Base-by-base conservation (phyloP, 2,113 vertebrate species). In the Carassius carassius region DNA sequence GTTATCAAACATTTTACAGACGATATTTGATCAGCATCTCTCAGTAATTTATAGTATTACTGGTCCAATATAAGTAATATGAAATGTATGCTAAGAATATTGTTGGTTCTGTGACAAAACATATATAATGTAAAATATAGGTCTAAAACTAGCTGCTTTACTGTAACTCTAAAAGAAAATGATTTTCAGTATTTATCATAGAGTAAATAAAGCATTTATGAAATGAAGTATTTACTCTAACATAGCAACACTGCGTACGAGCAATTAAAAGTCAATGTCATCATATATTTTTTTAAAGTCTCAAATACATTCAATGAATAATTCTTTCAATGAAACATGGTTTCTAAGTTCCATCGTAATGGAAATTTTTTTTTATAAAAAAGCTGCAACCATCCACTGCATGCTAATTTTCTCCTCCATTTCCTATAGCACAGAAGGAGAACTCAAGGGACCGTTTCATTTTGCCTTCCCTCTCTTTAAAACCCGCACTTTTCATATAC, bases 271-370 rank as follows among this genome's bases (percentile, higher is more conserved):
- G 49, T 19, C 47, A 32, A 10, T 76, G 16, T 60, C 35, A 41
- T 62, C n/a, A 44, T 78, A 35, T 58, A 5, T 29, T 29, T 9
- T 11, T 47, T 47, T 47, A 0, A 47, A 47, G 44, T 12, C 44
- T 11, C 14, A 14, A 62, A 60, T 13, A 62, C 32, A 62, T 62
- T 79, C 25, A 44, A n/a, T n/a, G n/a, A n/a, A n/a, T n/a, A n/a
- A n/a, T n/a, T 79, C n/a, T 79, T 79, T 62, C 12, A 29, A 60
- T 78, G 29, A n/a, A 78, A 37, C 17, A 13, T 54, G 73, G 73
- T 23, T 77, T 32, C 11, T 78, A 37, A 14, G 0, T 44, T 35
- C 13, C 35, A 62, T 41, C 21, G 56, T n/a, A 11, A 37, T 60
- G 23, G 11, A 56, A 54, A 51, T n/a, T n/a, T n/a, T n/a, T n/a